These are phyloP conservation scores for Hirtodrosophila histrioides DNA, from an alignment of 2,888 invertebrate species.

Conservation along the genomic window DNA sequence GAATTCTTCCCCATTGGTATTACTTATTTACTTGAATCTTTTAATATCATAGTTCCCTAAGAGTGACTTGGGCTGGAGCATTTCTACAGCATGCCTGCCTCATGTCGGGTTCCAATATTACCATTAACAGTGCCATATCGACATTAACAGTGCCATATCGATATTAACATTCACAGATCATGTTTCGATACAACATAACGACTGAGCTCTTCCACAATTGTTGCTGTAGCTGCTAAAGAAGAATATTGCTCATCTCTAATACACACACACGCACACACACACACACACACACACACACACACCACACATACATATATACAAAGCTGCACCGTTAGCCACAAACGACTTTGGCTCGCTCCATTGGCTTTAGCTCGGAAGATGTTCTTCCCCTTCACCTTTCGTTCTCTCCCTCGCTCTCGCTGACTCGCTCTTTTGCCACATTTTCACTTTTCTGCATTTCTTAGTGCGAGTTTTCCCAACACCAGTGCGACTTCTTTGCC, in stretches of 20 bases:
- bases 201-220: too few species aligned
- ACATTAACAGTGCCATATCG: too few species aligned
- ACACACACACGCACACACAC: not conserved
- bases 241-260: not conserved
- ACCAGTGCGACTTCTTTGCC: constrained; percentile 16
- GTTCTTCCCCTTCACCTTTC: constrained; percentile 14
- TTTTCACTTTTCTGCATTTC: constrained; percentile 66
- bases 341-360: constrained; percentile 58
- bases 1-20: too few species aligned
- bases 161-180: too few species aligned
- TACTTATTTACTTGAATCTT: too few species aligned
- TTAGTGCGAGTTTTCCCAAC: constrained; percentile 28
- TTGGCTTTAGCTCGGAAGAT: constrained; percentile 28
- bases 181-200: too few species aligned
- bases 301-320: not conserved
- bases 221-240: too few species aligned
- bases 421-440: constrained; percentile 32
- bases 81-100: too few species aligned
- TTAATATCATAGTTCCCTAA: too few species aligned
- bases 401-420: not conserved
- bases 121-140: too few species aligned
- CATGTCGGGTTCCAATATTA: too few species aligned
- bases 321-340: constrained; percentile 45
- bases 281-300: not conserved
- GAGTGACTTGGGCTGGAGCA: too few species aligned